Percentiles rank a stretch among this genome's conserved stretches.
Evolutionary conservation across 2,888 invertebrate genomes (phyloP).

Genomic region (Euclidia mi): DNA sequence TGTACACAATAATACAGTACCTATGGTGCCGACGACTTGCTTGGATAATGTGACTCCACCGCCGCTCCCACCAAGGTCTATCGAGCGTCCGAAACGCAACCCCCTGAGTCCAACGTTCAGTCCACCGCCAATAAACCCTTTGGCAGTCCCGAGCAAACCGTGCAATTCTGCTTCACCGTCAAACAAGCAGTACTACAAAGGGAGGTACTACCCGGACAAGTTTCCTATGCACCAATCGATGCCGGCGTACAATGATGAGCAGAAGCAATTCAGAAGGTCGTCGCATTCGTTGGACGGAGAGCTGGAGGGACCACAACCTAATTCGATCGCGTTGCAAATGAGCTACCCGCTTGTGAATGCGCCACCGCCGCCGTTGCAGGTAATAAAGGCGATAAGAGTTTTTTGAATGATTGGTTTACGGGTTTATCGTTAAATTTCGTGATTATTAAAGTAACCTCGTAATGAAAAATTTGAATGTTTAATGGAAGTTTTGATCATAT

Average conservation of each 20-base stretch:
- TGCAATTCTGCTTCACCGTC: conserved; percentile 54
- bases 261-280: conserved; percentile 70
- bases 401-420: conserved; percentile 9
- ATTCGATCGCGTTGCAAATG: conserved; percentile 92
- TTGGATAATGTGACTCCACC: conserved; percentile 81
- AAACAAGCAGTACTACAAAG: conserved; percentile 65
- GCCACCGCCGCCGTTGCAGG: conserved; percentile 86
- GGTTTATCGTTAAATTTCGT: too few relatives aligned
- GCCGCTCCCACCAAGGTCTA: conserved; percentile 76
- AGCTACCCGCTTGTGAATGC: conserved; percentile 91
- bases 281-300: conserved; percentile 82
- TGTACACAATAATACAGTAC: conserved; percentile 77
- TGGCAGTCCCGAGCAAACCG: conserved; percentile 64
- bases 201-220: conserved; percentile 58
- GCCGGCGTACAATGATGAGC: conserved; percentile 70
- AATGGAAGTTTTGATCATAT: too few relatives aligned
- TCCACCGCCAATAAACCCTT: conserved; percentile 62
- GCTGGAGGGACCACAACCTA: conserved; percentile 84
- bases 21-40: conserved; percentile 82
- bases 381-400: conserved; percentile 45
- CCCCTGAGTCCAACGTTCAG: conserved; percentile 60
- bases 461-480: too few relatives aligned
- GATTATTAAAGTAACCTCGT: too few relatives aligned
- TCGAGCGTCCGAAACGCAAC: conserved; percentile 70
- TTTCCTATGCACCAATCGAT: conserved; percentile 75